Percentiles rank a stretch among this genome's conserved stretches.
Evolutionary conservation across 1,140 invertebrate genomes (phyloP).

Genomic region (Manduca sexta): DNA sequence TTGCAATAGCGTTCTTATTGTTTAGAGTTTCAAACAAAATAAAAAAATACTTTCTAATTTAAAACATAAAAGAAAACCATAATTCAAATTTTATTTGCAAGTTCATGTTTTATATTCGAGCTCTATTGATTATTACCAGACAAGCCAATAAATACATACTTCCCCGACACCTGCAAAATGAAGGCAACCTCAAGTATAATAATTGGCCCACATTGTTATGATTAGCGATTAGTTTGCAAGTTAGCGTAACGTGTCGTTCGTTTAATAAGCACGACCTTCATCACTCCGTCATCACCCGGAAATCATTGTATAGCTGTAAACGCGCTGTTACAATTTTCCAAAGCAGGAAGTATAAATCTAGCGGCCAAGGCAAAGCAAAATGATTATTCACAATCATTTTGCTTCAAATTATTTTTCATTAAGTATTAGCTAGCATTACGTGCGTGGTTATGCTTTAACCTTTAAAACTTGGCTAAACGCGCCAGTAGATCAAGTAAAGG

Average conservation of each 20-base stretch:
- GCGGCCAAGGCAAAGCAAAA: slow-evolving; percentile 52
- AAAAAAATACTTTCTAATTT: no score
- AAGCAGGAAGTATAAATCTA: slow-evolving; percentile 58
- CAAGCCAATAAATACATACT: no score
- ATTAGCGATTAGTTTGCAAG: slow-evolving; percentile 8
- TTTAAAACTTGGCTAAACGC: background rate
- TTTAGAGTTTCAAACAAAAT: no score
- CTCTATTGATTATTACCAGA: no score
- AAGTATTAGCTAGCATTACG: no score
- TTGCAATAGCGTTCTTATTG: no score
- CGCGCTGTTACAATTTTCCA: slow-evolving; percentile 61
- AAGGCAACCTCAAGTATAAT: no score
- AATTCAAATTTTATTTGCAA: no score
- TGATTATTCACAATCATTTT: slow-evolving; percentile 32
- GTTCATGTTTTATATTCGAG: no score
- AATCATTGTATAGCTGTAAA: slow-evolving; percentile 52
- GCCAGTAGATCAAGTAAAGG: background rate
- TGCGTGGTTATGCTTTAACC: no score
- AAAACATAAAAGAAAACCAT: no score
- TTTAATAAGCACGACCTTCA: slow-evolving; percentile 52
- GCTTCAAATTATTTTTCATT: slow-evolving; percentile 9
- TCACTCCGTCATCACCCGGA: slow-evolving; percentile 58
- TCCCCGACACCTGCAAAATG: no score
- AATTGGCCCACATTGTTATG: slow-evolving; percentile 4
- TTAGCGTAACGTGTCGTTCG: slow-evolving; percentile 26